phyloP scores from a whole-genome alignment of 1,140 invertebrate species.

The Anadara kagoshimensis region DNA sequence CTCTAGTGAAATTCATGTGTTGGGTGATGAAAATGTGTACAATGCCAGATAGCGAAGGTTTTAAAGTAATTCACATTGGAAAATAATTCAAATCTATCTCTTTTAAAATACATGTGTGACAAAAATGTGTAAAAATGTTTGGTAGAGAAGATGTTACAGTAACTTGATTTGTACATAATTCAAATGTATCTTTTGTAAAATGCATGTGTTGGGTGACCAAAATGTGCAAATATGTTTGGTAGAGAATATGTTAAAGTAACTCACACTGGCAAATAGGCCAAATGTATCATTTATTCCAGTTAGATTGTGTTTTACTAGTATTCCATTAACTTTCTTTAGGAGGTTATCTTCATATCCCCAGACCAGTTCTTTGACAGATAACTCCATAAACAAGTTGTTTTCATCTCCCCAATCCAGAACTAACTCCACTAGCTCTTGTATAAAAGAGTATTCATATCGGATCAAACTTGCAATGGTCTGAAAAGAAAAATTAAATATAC shows the following conservation, averaged over 20 bases:
- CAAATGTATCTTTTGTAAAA: too few relatives aligned
- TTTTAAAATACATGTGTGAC: too few relatives aligned
- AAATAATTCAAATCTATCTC: too few relatives aligned
- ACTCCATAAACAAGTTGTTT: slow-evolving; percentile 40
- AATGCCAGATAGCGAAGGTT: too few relatives aligned
- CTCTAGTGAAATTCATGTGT: too few relatives aligned
- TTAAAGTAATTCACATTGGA: too few relatives aligned
- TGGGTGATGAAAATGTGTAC: too few relatives aligned
- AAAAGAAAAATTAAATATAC: slow-evolving; percentile 22
- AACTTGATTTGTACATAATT: too few relatives aligned
- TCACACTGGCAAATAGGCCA: slow-evolving; percentile 60
- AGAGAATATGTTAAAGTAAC: too few relatives aligned
- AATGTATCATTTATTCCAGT: slow-evolving; percentile 57
- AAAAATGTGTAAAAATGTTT: too few relatives aligned
- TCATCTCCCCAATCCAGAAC: slow-evolving; percentile 37
- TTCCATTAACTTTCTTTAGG: slow-evolving; percentile 39
- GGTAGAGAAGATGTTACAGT: too few relatives aligned
- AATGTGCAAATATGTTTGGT: not conserved
- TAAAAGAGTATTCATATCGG: slow-evolving; percentile 28
- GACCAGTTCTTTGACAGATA: slow-evolving; percentile 52
- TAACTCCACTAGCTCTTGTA: slow-evolving; percentile 39
- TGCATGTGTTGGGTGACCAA: too few relatives aligned
- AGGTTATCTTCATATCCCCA: slow-evolving; percentile 63
- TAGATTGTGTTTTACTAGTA: slow-evolving; percentile 16
- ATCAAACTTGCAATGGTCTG: slow-evolving; percentile 56